Conservation (phyloP, 2,113 vertebrate genomes). For the Scolopax mira region DNA sequence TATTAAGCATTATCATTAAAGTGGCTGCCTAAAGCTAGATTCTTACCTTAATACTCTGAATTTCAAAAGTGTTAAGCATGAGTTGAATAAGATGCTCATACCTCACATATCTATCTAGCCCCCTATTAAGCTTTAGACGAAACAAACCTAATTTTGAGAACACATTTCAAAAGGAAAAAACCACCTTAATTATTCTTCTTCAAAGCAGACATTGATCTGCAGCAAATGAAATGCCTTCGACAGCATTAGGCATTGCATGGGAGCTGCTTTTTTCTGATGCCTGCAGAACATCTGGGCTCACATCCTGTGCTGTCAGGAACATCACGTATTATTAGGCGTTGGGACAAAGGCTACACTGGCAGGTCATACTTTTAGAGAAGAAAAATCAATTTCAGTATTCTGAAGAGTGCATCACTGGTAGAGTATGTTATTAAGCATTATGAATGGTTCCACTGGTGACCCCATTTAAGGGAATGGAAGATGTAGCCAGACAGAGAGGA, state of each 20-base stretch:
- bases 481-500: not conserved
- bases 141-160: not conserved
- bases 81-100: not conserved
- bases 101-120: not conserved
- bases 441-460: not conserved
- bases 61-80: not conserved
- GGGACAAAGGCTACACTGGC: conserved; percentile 17
- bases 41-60: not conserved
- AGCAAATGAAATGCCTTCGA: not conserved
- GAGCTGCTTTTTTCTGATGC: not conserved
- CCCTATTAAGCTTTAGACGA: not conserved
- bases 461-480: not conserved
- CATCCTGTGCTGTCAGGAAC: conserved; percentile 5
- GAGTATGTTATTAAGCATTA: not conserved
- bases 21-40: not conserved
- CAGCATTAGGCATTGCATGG: not conserved
- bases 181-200: not conserved
- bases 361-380: conserved; percentile 14
- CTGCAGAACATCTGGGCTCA: not conserved
- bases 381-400: conserved; percentile 39
- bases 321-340: not conserved
- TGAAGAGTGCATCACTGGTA: not conserved
- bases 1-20: not conserved
- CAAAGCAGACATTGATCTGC: conserved; percentile 14
- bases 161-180: not conserved